Percentiles rank a stretch among this genome's conserved stretches.
These are phyloP conservation scores for Andinoacara biseriatus DNA, from an alignment of 2,113 vertebrate genomes.

Conservation along the genomic window DNA sequence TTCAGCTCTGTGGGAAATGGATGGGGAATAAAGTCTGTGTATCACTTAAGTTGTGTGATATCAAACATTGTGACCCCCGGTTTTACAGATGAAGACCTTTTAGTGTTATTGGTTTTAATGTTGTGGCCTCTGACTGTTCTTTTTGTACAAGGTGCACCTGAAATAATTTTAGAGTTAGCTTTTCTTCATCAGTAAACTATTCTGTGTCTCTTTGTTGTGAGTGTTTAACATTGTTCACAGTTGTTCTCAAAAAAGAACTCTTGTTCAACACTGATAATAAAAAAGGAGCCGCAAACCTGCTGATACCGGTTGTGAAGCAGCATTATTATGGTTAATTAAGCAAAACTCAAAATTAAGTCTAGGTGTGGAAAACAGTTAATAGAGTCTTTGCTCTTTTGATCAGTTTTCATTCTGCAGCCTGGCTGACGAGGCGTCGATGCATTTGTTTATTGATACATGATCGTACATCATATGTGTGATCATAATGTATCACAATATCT, in stretches of 20 bases:
- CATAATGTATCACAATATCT: too few relatives aligned
- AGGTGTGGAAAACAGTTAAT: background rate
- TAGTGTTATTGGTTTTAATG: background rate
- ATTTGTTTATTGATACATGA: background rate
- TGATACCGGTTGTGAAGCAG: background rate
- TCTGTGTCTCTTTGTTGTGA: background rate
- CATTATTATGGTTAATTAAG: background rate
- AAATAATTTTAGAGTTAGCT: background rate
- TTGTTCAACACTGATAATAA: background rate
- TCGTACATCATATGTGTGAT: background rate
- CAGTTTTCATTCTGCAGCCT: background rate
- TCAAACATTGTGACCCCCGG: conserved; percentile 4
- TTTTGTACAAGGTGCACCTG: background rate
- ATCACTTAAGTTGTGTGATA: conserved; percentile 34
- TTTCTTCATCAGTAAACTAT: background rate
- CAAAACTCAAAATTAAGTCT: background rate
- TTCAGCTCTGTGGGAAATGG: conserved; percentile 7
- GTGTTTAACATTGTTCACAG: background rate
- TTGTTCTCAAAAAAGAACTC: background rate
- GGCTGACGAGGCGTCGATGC: background rate
- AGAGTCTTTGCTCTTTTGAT: background rate
- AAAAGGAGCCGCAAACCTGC: background rate
- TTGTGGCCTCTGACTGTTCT: background rate
- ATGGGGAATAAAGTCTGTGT: conserved; percentile 30
- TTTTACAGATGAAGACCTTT: conserved; percentile 34